These are phyloP conservation scores for Hipposideros larvatus DNA, from an alignment of 2,797 vertebrate genomes.

Conservation along the genomic window DNA sequence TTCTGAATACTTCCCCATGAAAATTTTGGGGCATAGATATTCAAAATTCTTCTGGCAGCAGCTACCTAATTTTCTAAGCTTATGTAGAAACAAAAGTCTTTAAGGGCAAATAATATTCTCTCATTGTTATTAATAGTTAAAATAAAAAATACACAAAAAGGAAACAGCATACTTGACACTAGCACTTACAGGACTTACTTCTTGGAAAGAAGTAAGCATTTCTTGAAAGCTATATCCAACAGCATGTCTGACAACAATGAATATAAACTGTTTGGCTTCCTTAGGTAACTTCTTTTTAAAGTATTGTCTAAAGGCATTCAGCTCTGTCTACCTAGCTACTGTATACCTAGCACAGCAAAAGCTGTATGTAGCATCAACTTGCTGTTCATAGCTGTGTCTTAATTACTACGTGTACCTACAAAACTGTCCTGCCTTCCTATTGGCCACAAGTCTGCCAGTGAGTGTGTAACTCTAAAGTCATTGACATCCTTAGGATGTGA, in stretches of 20 bases:
- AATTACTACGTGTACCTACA: conserved; percentile 6
- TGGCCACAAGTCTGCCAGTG: neutral
- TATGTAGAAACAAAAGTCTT: conserved; percentile 38
- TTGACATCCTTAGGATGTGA: neutral
- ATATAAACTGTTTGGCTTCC: conserved; percentile 42
- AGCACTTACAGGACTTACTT: conserved; percentile 54
- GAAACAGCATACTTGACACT: neutral
- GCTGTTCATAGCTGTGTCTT: neutral
- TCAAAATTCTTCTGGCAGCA: conserved; percentile 37
- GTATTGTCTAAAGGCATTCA: neutral
- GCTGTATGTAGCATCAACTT: neutral
- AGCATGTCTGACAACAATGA: conserved; percentile 44
- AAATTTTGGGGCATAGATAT: neutral
- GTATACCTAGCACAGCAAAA: neutral
- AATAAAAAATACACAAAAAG: conserved; percentile 35
- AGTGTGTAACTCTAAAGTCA: neutral
- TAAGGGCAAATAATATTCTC: conserved; percentile 48
- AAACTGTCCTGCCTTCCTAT: neutral
- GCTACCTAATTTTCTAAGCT: conserved; percentile 62
- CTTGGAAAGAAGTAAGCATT: conserved; percentile 57
- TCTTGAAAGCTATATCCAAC: conserved; percentile 42
- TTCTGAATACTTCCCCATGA: neutral
- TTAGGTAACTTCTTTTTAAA: conserved; percentile 37
- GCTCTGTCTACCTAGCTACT: neutral
- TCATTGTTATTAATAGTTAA: conserved; percentile 21